Evolutionary conservation across 2,888 invertebrate genomes (phyloP).

Genomic region (Drosophila nigricruria): DNA sequence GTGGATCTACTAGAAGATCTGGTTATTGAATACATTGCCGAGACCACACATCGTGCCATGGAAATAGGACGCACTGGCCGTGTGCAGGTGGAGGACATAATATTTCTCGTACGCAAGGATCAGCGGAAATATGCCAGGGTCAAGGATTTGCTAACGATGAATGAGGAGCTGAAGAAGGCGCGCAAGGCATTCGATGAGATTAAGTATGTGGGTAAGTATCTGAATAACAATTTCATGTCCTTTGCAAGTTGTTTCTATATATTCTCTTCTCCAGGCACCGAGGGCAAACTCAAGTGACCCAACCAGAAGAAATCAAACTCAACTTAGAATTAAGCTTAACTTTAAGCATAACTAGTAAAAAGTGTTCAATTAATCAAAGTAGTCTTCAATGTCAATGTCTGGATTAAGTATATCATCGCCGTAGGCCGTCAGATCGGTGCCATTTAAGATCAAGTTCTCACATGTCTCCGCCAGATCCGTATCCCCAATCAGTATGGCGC

Average conservation of each 20-base stretch:
- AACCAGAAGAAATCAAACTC: slow-evolving; percentile 47
- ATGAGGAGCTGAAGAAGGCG: slow-evolving; percentile 99
- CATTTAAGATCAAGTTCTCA: slow-evolving; percentile 98
- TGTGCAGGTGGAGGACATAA: slow-evolving; percentile 99
- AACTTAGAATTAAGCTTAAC: slow-evolving; percentile 18
- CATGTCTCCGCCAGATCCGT: slow-evolving; percentile 99
- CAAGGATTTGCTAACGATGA: slow-evolving; percentile 98
- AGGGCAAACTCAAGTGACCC: slow-evolving; percentile 84
- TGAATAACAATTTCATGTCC: neutral
- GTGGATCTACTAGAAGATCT: slow-evolving; percentile 98
- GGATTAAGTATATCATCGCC: slow-evolving; percentile 98
- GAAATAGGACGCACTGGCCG: slow-evolving; percentile 98
- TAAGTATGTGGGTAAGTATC: slow-evolving; percentile 94
- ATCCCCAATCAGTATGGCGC: slow-evolving; percentile 98
- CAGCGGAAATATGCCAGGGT: slow-evolving; percentile 98
- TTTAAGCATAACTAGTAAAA: slow-evolving; percentile 18
- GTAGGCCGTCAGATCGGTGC: slow-evolving; percentile 93
- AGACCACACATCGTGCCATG: slow-evolving; percentile 97
- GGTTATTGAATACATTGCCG: slow-evolving; percentile 98
- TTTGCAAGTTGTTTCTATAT: neutral
- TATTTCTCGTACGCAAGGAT: slow-evolving; percentile 98
- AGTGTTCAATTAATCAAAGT: slow-evolving; percentile 92
- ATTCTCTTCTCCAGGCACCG: slow-evolving; percentile 71
- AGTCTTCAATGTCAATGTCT: slow-evolving; percentile 98
- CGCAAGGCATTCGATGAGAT: slow-evolving; percentile 99